A percentile compares a stretch with the other conserved stretches of the same genome.
These are phyloP conservation scores for Zaprionus africanus DNA, from an alignment of 1,140 invertebrate species.

Conservation along the genomic window DNA sequence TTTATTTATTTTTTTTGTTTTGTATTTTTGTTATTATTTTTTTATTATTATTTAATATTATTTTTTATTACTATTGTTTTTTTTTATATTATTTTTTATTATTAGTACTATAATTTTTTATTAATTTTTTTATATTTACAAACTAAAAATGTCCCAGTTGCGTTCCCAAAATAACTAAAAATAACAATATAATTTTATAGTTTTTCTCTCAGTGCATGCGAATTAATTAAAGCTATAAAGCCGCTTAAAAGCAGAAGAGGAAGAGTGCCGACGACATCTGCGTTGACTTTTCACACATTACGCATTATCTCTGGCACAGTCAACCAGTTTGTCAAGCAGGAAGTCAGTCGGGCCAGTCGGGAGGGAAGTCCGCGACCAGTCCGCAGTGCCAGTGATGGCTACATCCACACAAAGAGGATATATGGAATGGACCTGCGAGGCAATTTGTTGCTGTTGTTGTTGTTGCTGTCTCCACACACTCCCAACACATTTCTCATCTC, in stretches of 20 bases:
- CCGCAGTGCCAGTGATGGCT: slow-evolving; percentile 9
- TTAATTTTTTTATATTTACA: too few species aligned
- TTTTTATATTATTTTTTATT: too few species aligned
- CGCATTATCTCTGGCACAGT: background rate
- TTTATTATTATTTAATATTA: too few species aligned
- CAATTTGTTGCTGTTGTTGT: slow-evolving; percentile 17
- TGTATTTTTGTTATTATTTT: too few species aligned
- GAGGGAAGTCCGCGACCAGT: background rate
- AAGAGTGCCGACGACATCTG: slow-evolving; percentile 2
- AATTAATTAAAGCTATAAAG: slow-evolving; percentile 5
- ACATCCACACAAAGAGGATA: slow-evolving; percentile 13
- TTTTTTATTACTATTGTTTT: too few species aligned
- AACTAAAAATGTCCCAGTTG: background rate
- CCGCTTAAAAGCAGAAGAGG: background rate
- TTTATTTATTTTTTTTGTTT: too few species aligned
- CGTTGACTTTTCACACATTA: slow-evolving; percentile 7
- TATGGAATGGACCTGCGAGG: slow-evolving; percentile 1
- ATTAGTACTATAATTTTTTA: too few species aligned
- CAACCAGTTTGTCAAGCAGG: background rate
- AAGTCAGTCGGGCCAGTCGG: background rate
- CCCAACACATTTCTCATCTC: background rate
- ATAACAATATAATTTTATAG: too few species aligned
- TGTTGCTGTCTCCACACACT: background rate
- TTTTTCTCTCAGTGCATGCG: background rate
- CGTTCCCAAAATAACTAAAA: background rate